Percentiles rank a stretch among this genome's conserved stretches.
These are phyloP conservation scores for Eupsittula cactorum DNA, from an alignment of 2,113 vertebrate species.

Conservation along the genomic window DNA sequence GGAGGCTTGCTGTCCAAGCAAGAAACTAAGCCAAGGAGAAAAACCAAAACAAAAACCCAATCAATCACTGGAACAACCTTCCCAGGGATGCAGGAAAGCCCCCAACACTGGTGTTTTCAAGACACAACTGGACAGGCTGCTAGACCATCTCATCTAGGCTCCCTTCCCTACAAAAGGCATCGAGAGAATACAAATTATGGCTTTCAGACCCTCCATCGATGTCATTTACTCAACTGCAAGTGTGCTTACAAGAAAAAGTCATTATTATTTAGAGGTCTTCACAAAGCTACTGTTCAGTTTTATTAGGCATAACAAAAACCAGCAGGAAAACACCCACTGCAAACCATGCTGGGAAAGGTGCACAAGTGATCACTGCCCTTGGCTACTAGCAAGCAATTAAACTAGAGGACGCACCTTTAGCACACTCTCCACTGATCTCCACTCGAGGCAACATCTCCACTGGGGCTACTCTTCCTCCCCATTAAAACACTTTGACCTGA, in stretches of 20 bases:
- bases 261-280: neutral
- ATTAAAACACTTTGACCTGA: neutral
- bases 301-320: neutral
- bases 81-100: neutral
- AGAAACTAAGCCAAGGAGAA: neutral
- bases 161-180: neutral
- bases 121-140: neutral
- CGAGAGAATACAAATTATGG: neutral
- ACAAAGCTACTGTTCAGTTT: neutral
- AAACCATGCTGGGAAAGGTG: neutral
- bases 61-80: neutral
- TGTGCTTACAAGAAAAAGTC: neutral
- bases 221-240: neutral
- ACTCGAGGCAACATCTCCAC: neutral
- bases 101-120: neutral
- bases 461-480: neutral
- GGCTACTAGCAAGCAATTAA: neutral
- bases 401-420: neutral
- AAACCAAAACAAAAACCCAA: neutral
- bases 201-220: neutral
- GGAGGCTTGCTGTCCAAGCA: neutral
- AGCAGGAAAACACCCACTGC: neutral
- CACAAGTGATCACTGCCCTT: neutral
- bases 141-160: neutral
- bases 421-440: neutral